These are phyloP conservation scores for Mythimna pallens DNA, from an alignment of 2,888 invertebrate species.

Conservation along the genomic window DNA sequence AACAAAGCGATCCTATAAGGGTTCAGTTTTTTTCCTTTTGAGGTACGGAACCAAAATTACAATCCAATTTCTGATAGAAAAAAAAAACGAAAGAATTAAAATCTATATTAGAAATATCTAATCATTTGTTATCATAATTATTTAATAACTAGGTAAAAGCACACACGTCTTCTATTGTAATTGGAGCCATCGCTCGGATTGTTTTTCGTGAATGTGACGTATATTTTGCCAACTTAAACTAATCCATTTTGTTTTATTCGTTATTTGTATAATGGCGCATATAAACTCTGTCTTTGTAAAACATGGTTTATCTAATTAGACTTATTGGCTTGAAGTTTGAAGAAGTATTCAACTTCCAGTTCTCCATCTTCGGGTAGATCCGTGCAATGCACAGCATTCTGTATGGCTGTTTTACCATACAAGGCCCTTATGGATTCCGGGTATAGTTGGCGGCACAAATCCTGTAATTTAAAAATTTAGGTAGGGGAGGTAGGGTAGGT, in stretches of 20 bases:
- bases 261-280: too few relatives aligned
- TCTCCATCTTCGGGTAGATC: constrained; percentile 96
- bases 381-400: constrained; percentile 97
- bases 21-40: too few relatives aligned
- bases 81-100: too few relatives aligned
- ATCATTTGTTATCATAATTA: neutral
- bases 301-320: constrained; percentile 25
- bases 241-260: too few relatives aligned
- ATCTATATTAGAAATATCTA: neutral
- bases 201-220: too few relatives aligned
- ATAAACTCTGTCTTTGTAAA: neutral
- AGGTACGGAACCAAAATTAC: too few relatives aligned
- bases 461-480: constrained; percentile 68
- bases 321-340: constrained; percentile 91
- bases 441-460: constrained; percentile 92
- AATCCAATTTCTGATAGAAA: too few relatives aligned
- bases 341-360: constrained; percentile 95
- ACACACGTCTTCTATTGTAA: too few relatives aligned
- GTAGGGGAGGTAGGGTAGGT: too few relatives aligned
- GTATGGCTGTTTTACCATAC: constrained; percentile 94
- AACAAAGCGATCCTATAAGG: too few relatives aligned
- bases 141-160: neutral
- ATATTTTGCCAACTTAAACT: too few relatives aligned
- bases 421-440: constrained; percentile 95
- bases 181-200: too few relatives aligned